Conservation (phyloP, 1,140 invertebrate species). For the Cherax quadricarinatus region DNA sequence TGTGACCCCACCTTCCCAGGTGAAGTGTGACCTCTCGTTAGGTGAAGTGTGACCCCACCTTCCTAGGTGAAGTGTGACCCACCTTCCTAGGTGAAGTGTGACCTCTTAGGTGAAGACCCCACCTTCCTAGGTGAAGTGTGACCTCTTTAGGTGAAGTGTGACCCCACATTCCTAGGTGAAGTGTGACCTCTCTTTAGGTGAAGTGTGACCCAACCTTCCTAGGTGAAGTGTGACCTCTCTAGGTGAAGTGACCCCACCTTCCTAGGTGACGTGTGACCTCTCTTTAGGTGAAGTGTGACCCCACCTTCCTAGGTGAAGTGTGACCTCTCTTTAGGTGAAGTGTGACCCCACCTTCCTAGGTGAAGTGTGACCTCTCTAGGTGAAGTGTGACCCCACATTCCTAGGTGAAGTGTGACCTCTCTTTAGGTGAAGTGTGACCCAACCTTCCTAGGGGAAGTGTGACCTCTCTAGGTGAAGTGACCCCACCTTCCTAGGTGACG, state of each 20-base stretch:
- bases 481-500: too few species aligned
- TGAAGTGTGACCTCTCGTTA: not conserved
- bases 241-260: not conserved
- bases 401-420: not conserved
- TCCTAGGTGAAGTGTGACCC: too few species aligned
- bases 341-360: too few species aligned
- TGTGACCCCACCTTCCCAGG: not conserved
- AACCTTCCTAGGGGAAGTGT: not conserved
- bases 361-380: too few species aligned
- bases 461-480: too few species aligned
- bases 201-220: too few species aligned
- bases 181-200: too few species aligned
- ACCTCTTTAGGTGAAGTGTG: not conserved
- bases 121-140: not conserved
- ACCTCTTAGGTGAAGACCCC: too few species aligned
- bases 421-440: not conserved
- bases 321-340: not conserved
- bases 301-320: not conserved
- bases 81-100: not conserved
- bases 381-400: too few species aligned
- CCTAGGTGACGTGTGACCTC: not conserved
- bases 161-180: too few species aligned
- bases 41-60: too few species aligned
- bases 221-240: not conserved
- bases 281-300: not conserved